Evolutionary conservation across 2,888 invertebrate species (phyloP), one percentile per base, ranked within the genome.

Genomic region (Xylota segnis): DNA sequence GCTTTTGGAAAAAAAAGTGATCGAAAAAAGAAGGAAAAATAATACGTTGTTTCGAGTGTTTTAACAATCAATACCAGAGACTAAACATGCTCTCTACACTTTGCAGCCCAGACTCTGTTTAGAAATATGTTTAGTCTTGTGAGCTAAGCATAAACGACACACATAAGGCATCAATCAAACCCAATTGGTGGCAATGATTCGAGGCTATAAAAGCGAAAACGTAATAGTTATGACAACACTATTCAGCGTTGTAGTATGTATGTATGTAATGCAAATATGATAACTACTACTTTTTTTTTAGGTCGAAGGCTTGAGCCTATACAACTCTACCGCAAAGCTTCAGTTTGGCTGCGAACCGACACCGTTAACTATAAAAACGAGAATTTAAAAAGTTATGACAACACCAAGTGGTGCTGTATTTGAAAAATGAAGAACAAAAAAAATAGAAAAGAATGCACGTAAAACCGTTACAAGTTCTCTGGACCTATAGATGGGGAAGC

Each of bases 221-320:
- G 9, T 81, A 58, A 58, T 40, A 40, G 27, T 81, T 74, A 81
- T 66, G 79, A 65, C 79, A 65, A 32, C 72, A 52, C 58, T 32
- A 32, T 58, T 56, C 45, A 58, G 72, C 16, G 66, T 18, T 59
- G 79, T 66, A 9, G 40, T 78, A 0, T 4, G 6, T 47, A 23
- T 23, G 23, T 23, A 23, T 23, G 23, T 23, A 47, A 59, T 32
- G 56, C 18, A 61, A 56, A 45, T 29, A 3, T 7, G 4, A 16
- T 59, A 43, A 61, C 37, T 45, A 70, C 43, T 45, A 47, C 63
- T 50, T 40, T 16, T 63, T 56, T 16, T 54, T 34, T 54, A 43
- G 14, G 14, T 52, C 14, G 29, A 61, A 6, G 12, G 27, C 40
- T 29, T 27, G 54, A 29, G 29, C 14, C n/a, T 43, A n/a, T 34